A percentile compares a stretch with the other conserved stretches of the same genome.
These are phyloP conservation scores for Hippocampus kuda DNA, from an alignment of 2,797 vertebrate genomes.

Conservation along the genomic window DNA sequence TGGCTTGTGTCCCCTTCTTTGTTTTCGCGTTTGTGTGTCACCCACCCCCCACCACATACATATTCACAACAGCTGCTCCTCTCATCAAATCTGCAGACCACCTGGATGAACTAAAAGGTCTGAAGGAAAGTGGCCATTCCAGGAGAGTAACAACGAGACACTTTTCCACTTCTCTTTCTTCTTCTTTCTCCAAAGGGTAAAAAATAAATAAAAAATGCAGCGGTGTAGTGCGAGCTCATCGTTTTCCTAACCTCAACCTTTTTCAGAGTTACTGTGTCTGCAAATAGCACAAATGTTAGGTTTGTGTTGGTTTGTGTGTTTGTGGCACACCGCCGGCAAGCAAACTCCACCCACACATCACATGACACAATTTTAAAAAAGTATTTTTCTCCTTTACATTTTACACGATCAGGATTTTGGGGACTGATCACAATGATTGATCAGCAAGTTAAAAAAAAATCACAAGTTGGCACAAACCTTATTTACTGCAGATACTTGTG, in stretches of 20 bases:
- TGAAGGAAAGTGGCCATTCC: not conserved
- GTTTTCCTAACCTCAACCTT: not conserved
- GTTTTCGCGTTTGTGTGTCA: not conserved
- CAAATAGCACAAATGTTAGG: constrained; percentile 7
- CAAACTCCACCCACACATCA: not conserved
- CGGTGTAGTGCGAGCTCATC: not conserved
- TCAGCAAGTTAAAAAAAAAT: too few species aligned
- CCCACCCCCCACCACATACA: not conserved
- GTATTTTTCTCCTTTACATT: too few species aligned
- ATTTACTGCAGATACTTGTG: too few species aligned
- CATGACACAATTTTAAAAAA: not conserved
- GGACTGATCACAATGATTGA: too few species aligned
- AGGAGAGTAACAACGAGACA: not conserved
- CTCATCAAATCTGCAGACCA: not conserved
- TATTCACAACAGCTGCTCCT: not conserved
- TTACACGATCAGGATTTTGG: too few species aligned
- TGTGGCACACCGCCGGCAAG: not conserved
- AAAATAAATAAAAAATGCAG: not conserved
- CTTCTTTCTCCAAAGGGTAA: not conserved
- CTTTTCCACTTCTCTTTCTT: not conserved
- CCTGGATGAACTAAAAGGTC: not conserved
- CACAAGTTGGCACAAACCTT: too few species aligned
- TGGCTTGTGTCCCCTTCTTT: not conserved
- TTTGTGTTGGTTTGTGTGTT: not conserved
- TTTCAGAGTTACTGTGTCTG: not conserved